phyloP scores from a whole-genome alignment of 2,888 invertebrate species.

The Ochlodes sylvanus region DNA sequence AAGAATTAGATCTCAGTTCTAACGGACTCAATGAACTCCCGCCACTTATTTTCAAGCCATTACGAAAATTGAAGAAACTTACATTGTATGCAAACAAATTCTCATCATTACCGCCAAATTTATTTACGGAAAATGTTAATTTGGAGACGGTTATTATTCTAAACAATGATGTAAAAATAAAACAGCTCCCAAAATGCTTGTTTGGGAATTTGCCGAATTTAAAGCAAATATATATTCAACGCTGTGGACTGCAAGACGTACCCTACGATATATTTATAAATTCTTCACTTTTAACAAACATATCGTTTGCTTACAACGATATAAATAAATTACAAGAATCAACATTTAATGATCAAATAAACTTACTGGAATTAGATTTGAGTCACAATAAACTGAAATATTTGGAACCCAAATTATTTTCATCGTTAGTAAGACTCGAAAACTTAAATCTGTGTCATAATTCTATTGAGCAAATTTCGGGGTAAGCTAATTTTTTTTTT shows the following conservation, averaged over 20 bases:
- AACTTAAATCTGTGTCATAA: slow-evolving; percentile 88
- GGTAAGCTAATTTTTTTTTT: slow-evolving; percentile 70
- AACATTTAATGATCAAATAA: slow-evolving; percentile 86
- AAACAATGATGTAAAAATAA: slow-evolving; percentile 85
- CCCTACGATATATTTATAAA: slow-evolving; percentile 87
- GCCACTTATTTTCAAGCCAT: slow-evolving; percentile 84
- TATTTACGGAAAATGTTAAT: slow-evolving; percentile 84
- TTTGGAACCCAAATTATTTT: slow-evolving; percentile 86
- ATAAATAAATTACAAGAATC: slow-evolving; percentile 83
- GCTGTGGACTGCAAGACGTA: slow-evolving; percentile 83
- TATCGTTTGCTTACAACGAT: slow-evolving; percentile 86
- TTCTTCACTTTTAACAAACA: slow-evolving; percentile 82
- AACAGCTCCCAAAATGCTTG: slow-evolving; percentile 83
- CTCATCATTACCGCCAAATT: slow-evolving; percentile 84
- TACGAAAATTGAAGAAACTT: slow-evolving; percentile 86
- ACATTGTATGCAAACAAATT: slow-evolving; percentile 89
- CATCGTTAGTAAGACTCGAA: slow-evolving; percentile 81
- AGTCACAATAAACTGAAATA: slow-evolving; percentile 86
- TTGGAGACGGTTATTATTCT: slow-evolving; percentile 82
- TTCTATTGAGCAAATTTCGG: slow-evolving; percentile 82
- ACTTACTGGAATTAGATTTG: slow-evolving; percentile 87
- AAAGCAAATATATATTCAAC: slow-evolving; percentile 82
- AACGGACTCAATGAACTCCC: slow-evolving; percentile 87
- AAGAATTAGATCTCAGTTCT: slow-evolving; percentile 88
- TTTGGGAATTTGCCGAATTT: slow-evolving; percentile 86